phyloP scores from a whole-genome alignment of 2,113 vertebrate species.

The Indicator indicator region DNA sequence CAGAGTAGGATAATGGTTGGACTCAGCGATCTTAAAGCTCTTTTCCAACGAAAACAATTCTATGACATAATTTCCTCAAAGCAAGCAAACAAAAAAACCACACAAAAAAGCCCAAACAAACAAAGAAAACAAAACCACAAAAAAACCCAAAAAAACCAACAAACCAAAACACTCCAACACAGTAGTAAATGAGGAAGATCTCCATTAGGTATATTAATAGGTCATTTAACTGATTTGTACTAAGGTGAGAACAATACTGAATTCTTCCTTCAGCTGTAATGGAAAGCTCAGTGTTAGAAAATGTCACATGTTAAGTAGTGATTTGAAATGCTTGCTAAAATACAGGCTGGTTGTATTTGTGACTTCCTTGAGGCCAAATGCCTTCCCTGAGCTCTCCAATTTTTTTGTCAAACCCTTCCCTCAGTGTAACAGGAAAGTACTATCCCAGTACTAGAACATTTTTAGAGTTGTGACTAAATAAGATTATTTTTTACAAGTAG shows the following conservation, averaged over 20 bases:
- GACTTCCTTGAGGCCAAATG: background rate
- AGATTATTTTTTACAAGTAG: background rate
- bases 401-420: background rate
- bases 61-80: no score
- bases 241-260: background rate
- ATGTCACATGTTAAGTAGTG: background rate
- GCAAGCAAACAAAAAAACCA: no score
- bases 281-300: background rate
- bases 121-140: no score
- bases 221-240: background rate
- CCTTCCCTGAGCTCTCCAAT: background rate
- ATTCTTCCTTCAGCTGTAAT: background rate
- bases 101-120: no score
- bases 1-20: no score
- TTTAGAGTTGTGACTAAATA: background rate
- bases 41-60: no score
- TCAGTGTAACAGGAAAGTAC: background rate
- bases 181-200: background rate
- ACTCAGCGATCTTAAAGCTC: no score
- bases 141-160: no score
- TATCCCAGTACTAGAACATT: background rate
- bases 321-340: background rate
- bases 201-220: background rate
- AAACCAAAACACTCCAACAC: no score
- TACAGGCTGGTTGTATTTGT: background rate